Base-by-base conservation (phyloP, 2,113 vertebrate genomes). In the Oxyruncus cristatus region DNA sequence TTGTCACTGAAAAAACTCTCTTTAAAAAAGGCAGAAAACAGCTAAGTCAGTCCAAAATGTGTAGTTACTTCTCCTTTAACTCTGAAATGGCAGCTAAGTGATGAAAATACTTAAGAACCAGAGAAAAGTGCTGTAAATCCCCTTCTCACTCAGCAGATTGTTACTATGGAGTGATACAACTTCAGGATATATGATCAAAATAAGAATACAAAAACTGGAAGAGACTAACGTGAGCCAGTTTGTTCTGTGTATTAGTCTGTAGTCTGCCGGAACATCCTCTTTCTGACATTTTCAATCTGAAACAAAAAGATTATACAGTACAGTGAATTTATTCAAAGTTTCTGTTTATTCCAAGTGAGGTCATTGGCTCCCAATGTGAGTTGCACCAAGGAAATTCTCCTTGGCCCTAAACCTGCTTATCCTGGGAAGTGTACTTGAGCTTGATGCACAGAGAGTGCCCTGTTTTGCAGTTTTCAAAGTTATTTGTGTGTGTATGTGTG, bases 71-170 rank as follows among this genome's bases (percentile, higher is more conserved):
- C 46, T 80, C 17, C 30, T 72, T 91, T 76, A 85, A 75, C 44
- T 93, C 56, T 87, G 56, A 94, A 75, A 78, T 62, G 18, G 56
- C 56, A 81, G 6, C 32, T 81, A 49, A 92, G 15, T 72, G 73
- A 61, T 53, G 27, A 37, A 89, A 92, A 62, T 52, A 41, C 26
- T 68, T 8, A 91, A 62, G 65, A 82, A 61, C 35, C 28, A 71
- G 33, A 77, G 18, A 75, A 94, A 72, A 94, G 20, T 35, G 44
- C 44, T 74, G 56, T 77, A 91, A 91, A 91, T 81, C 56, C 59
- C 50, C 55, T 92, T 86, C 30, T 89, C 61, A 56, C 65, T 84
- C 93, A 92, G 49, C 76, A 94, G 72, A 85, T 91, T 92, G 79
- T 89, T 89, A 71, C 68, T 85, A 70, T 56, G 73, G 37, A 84